Evolutionary conservation across 2,797 vertebrate species (phyloP).

Genomic region (Oryzias dopingdopingensis): DNA sequence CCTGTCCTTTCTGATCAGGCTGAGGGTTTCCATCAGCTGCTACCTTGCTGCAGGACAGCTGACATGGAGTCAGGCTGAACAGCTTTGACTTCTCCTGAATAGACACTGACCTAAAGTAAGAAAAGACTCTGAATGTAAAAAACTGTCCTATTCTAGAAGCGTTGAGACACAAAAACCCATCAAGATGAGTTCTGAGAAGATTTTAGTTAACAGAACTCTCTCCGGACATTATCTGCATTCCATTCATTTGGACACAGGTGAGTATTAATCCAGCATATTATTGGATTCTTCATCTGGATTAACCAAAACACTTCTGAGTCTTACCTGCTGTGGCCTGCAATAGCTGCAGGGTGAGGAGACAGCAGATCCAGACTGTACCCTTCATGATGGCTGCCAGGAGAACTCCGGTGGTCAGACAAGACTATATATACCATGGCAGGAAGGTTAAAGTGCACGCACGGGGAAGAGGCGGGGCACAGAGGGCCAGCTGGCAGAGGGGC

Average conservation of each 20-base stretch:
- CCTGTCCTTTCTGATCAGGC: constrained; percentile 32
- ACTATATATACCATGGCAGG: constrained; percentile 85
- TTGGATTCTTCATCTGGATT: constrained; percentile 8
- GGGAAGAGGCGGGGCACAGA: constrained; percentile 52
- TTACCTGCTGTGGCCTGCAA: constrained; percentile 88
- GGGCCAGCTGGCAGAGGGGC: constrained; percentile 54
- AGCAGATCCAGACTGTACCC: constrained; percentile 87
- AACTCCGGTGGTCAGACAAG: constrained; percentile 76
- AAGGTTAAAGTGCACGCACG: constrained; percentile 80
- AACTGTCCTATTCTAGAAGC: no score
- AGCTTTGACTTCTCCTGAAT: constrained; percentile 29
- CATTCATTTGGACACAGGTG: constrained; percentile 15
- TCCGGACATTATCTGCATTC: not conserved
- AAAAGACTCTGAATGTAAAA: no score
- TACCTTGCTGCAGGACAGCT: constrained; percentile 67
- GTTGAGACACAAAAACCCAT: not conserved
- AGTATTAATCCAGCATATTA: not conserved
- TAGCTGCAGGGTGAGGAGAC: constrained; percentile 86
- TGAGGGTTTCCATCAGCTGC: constrained; percentile 77
- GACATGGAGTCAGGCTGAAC: constrained; percentile 55
- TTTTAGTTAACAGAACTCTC: no score
- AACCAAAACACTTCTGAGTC: constrained; percentile 21
- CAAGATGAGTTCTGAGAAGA: not conserved
- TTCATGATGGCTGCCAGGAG: constrained; percentile 98
- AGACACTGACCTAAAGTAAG: no score